Evolutionary conservation across 2,888 invertebrate species (phyloP).

Genomic region (Tetheella fluctuosa): DNA sequence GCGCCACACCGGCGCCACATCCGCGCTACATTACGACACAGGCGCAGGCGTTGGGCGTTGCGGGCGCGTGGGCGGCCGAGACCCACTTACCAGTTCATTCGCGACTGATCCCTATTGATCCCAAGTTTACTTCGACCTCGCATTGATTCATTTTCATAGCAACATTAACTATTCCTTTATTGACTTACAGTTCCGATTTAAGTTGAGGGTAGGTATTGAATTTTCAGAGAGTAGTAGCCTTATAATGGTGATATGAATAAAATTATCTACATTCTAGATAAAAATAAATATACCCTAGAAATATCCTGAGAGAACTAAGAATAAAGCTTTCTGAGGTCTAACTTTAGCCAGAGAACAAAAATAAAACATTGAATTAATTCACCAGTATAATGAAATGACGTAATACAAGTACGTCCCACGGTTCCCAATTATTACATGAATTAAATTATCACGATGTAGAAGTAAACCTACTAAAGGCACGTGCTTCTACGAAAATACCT

Average conservation of each 20-base stretch:
- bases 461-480: slow-evolving; percentile 20
- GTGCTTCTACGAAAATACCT: slow-evolving; percentile 35
- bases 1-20: not conserved
- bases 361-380: not conserved
- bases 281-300: too few relatives aligned
- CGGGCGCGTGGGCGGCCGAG: slow-evolving; percentile 9
- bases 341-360: not conserved
- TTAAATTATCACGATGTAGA: slow-evolving; percentile 1
- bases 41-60: not conserved
- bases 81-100: not conserved
- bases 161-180: slow-evolving; percentile 36
- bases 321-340: not conserved
- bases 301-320: not conserved
- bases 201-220: not conserved
- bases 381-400: not conserved
- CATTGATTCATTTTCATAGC: slow-evolving; percentile 32
- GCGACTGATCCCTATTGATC: slow-evolving; percentile 37
- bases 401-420: not conserved
- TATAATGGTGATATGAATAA: too few relatives aligned
- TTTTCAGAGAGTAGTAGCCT: not conserved
- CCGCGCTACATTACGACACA: slow-evolving; percentile 1
- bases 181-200: slow-evolving; percentile 20
- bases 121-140: slow-evolving; percentile 20
- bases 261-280: too few relatives aligned
- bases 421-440: not conserved